Base-by-base conservation (phyloP, 92 coral and sea anemone genomes). In the Siderastrea siderea region DNA sequence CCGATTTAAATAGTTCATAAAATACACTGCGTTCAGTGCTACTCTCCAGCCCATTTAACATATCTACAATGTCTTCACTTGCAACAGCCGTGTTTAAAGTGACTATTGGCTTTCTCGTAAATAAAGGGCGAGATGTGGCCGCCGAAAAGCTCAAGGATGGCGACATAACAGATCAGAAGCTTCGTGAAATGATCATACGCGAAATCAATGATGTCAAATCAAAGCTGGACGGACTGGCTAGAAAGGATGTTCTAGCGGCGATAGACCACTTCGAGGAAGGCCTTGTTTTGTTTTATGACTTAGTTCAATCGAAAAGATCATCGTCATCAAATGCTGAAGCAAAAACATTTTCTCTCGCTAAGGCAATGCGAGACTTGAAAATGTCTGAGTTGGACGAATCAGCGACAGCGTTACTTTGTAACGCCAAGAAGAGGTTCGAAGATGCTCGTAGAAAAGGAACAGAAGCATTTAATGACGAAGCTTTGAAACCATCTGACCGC, bases 381-480 rank as follows among this genome's bases (percentile, higher is more conserved):
- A 52, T 51, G 17, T 60, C 64, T 45, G 17, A 74, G 15, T 58
- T 61, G 48, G 83, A 88, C 6, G 79, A 77, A 57, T 46, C 86
- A 3, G 59, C 73, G 1, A 81, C 19, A 43, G 17, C 46, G 12
- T 13, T 26, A 44, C 89, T 90, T n/a, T 12, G 43, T 3, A 57
- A 74, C 16, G 91, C 91, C 44, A 81, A 69, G 59, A 55, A 77
- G 47, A 55, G 88, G 62, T 93, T 93, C 77, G 61, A 82, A 57
- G 75, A 77, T 50, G 83, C 94, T 5, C 86, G 92, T 3, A 80
- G 57, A 59, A 68, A 93, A 46, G 92, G 92, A 66, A 93, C 93
- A 48, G 69, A 72, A 64, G 94, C 94, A 10, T 93, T 93, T 65
- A 66, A 60, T 50, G 84, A 93, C 70, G 92, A 93, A 75, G 84